A percentile compares a stretch with the other conserved stretches of the same genome.
phyloP scores from a whole-genome alignment of 2,113 vertebrate species.

The Chloropsis hardwickii region DNA sequence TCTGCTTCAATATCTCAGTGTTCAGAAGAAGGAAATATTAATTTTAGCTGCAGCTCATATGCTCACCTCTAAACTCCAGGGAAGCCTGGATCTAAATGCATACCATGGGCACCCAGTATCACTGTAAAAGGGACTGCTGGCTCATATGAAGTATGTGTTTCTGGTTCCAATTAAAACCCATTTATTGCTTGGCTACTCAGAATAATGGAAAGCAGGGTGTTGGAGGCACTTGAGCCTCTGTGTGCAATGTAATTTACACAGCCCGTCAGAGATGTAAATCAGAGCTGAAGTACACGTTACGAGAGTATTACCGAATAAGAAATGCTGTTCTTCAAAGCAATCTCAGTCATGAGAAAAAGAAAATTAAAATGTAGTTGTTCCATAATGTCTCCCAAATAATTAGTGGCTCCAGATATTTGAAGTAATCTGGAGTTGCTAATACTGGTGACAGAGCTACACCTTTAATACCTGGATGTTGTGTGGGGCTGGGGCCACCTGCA shows the following conservation, averaged over 20 bases:
- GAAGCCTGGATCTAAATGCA: neutral
- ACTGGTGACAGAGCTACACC: neutral
- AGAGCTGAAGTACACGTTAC: neutral
- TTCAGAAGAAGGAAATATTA: neutral
- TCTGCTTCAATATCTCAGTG: neutral
- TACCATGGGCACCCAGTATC: accelerated
- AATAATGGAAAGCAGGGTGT: neutral
- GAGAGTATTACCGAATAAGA: neutral
- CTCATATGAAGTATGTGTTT: neutral
- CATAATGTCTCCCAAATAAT: neutral
- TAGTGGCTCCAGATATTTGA: neutral
- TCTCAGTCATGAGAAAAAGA: neutral
- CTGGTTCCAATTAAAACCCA: neutral
- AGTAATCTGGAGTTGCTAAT: constrained; percentile 77
- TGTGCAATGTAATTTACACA: neutral
- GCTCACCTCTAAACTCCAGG: neutral
- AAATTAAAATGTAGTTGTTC: neutral
- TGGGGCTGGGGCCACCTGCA: neutral
- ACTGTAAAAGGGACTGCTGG: neutral
- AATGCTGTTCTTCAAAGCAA: neutral
- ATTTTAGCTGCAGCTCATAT: neutral
- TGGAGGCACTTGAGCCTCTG: neutral
- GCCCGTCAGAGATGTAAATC: neutral
- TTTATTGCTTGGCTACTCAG: neutral
- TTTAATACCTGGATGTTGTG: neutral